A percentile compares a stretch with the other conserved stretches of the same genome.
phyloP scores from a whole-genome alignment of 2,797 vertebrate genomes.

The Rhynchonycteris naso region DNA sequence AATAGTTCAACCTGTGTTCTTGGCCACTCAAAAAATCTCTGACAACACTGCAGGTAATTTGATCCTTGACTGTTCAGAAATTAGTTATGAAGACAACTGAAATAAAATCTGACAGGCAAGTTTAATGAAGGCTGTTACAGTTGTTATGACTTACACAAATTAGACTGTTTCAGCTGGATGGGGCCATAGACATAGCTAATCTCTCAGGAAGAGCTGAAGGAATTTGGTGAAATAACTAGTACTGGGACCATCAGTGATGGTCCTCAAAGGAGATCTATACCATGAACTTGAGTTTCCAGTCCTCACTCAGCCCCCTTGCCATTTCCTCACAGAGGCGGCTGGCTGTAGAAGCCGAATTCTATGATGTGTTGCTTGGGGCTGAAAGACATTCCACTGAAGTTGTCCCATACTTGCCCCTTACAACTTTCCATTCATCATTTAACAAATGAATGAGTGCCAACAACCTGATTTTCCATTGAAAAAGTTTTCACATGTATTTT shows the following conservation, averaged over 20 bases:
- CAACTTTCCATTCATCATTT: conserved; percentile 25
- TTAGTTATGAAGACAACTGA: conserved; percentile 45
- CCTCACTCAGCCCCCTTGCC: background rate
- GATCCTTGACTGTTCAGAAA: conserved; percentile 37
- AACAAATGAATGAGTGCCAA: background rate
- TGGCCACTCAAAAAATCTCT: background rate
- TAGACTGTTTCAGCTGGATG: conserved; percentile 17
- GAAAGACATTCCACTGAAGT: background rate
- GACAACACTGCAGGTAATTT: background rate
- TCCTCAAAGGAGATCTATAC: background rate
- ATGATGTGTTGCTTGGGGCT: background rate
- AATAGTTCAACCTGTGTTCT: background rate
- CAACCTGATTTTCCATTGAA: conserved; percentile 34
- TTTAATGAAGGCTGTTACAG: conserved; percentile 60
- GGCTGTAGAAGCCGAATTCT: background rate
- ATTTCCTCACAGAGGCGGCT: background rate
- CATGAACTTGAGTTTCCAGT: background rate
- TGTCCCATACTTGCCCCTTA: background rate
- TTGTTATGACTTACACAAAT: conserved; percentile 53
- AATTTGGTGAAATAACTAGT: background rate
- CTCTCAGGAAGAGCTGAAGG: background rate
- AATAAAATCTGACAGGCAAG: conserved; percentile 62
- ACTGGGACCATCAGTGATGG: background rate
- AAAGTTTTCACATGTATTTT: background rate
- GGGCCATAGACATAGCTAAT: background rate